These are phyloP conservation scores for Heliconius nattereri DNA, from an alignment of 1,140 invertebrate species.

Conservation along the genomic window DNA sequence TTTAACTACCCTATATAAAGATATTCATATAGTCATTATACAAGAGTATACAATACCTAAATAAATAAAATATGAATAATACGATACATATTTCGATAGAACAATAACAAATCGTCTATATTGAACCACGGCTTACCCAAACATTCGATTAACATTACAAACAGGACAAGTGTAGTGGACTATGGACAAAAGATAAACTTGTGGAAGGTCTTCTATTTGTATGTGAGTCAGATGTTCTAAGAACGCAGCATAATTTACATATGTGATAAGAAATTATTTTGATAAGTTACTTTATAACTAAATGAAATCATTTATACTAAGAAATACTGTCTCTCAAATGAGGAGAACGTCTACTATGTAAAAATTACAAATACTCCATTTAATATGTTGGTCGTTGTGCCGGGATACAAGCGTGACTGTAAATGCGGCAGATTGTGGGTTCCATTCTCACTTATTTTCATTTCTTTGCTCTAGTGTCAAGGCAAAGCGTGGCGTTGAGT, in stretches of 20 bases:
- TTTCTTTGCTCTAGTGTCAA: no score
- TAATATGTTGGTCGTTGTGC: no score
- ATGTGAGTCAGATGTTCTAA: conserved; percentile 31
- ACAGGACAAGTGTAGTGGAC: conserved; percentile 34
- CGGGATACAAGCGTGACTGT: no score
- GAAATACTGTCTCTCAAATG: no score
- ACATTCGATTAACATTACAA: conserved; percentile 36
- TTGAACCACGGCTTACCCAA: conserved; percentile 18
- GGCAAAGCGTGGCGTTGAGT: no score
- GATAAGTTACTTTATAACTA: not conserved
- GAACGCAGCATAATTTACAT: conserved; percentile 21
- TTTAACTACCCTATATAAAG: no score
- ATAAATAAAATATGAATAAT: not conserved
- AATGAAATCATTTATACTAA: not conserved
- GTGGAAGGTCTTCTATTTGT: conserved; percentile 34
- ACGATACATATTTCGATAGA: not conserved
- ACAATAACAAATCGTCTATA: conserved; percentile 22
- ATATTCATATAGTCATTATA: not conserved
- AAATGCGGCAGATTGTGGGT: no score
- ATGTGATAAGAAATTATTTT: conserved; percentile 5
- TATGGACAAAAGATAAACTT: conserved; percentile 33
- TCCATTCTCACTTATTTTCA: no score
- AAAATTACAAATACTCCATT: no score
- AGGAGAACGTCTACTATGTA: no score
- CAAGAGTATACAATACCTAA: not conserved